A percentile compares a stretch with the other conserved stretches of the same genome.
Conservation (phyloP, 2,888 invertebrate genomes). For the Drosophila algonquin region DNA sequence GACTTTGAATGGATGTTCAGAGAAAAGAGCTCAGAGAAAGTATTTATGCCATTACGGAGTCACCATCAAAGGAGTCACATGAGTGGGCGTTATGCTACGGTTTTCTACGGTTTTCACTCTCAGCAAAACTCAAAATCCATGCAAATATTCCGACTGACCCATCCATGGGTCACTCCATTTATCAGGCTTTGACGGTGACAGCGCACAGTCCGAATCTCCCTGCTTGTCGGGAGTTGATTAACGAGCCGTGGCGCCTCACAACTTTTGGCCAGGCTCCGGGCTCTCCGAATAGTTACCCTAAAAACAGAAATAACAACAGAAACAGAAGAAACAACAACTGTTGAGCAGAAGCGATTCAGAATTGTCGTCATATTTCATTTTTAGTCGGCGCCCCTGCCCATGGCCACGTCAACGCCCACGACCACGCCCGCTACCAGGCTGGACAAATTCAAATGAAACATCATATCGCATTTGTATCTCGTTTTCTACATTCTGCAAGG, state of each 20-base stretch:
- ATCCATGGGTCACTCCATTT: constrained; percentile 57
- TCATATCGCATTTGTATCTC: constrained; percentile 64
- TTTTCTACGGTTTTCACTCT: neutral
- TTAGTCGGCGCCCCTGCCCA: constrained; percentile 52
- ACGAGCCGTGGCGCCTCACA: constrained; percentile 49
- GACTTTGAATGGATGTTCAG: constrained; percentile 24
- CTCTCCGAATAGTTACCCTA: constrained; percentile 34
- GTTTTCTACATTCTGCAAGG: constrained; percentile 24
- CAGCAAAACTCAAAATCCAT: constrained; percentile 8
- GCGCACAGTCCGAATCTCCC: constrained; percentile 51
- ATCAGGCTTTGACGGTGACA: constrained; percentile 76
- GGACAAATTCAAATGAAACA: constrained; percentile 70
- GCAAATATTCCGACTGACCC: neutral
- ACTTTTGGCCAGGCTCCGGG: constrained; percentile 29
- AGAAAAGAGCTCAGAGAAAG: neutral
- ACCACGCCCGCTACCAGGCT: constrained; percentile 47
- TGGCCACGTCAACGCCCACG: constrained; percentile 25
- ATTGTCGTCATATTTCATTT: constrained; percentile 76
- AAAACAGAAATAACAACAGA: constrained; percentile 25
- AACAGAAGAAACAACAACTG: constrained; percentile 34
- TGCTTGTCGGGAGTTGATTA: constrained; percentile 58
- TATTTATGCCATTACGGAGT: constrained; percentile 31
- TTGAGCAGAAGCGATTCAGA: constrained; percentile 38
- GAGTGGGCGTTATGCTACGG: constrained; percentile 1
- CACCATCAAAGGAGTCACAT: constrained; percentile 10